These are phyloP conservation scores for Oxyruncus cristatus DNA, from an alignment of 2,113 vertebrate species.

Conservation along the genomic window DNA sequence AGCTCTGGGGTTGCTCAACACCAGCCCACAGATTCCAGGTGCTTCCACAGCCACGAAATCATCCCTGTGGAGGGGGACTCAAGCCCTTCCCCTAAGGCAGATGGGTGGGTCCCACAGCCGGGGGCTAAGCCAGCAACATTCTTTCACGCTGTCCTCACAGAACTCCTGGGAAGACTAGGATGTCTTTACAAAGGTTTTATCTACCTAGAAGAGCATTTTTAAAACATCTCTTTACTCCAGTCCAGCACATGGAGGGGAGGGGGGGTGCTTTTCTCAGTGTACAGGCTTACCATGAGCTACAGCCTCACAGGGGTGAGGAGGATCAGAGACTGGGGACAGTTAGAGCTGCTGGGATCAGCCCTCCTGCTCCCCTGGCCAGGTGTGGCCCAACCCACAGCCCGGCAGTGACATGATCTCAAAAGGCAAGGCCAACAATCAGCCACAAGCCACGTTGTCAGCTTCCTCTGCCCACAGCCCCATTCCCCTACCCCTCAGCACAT, in stretches of 20 bases:
- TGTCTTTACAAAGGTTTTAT: neutral
- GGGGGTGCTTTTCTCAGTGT: neutral
- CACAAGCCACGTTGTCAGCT: neutral
- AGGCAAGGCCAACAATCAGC: neutral
- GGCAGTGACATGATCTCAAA: neutral
- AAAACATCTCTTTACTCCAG: neutral
- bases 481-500: neutral
- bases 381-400: neutral
- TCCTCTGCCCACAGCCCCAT: neutral
- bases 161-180: neutral
- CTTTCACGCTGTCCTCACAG: neutral
- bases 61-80: neutral
- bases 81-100: neutral
- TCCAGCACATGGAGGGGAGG: accelerated
- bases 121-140: neutral
- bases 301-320: neutral
- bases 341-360: neutral
- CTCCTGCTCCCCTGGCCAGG: neutral
- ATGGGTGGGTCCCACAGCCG: neutral
- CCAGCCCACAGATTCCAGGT: neutral
- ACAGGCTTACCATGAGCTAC: neutral
- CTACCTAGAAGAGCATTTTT: neutral
- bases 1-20: neutral
- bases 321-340: neutral
- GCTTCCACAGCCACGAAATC: neutral